Conservation (phyloP, 1,140 invertebrate genomes). For the Arctopsyche grandis region DNA sequence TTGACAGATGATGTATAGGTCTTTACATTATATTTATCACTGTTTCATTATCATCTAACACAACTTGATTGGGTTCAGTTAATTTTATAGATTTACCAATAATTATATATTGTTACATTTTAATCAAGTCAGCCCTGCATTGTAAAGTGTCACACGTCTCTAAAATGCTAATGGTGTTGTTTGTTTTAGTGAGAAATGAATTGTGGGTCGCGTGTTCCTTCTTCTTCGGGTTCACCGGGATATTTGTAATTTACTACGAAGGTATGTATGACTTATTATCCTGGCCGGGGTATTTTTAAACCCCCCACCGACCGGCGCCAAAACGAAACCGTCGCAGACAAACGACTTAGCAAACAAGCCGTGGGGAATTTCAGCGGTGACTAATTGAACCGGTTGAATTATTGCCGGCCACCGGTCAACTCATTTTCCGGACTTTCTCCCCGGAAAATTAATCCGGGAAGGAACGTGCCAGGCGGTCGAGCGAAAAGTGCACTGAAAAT, state of each 20-base stretch:
- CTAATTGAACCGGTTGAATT: slow-evolving; percentile 23
- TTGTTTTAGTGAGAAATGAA: slow-evolving; percentile 53
- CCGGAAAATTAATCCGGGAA: background rate
- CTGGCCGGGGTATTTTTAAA: slow-evolving; percentile 3
- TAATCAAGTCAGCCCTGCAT: background rate
- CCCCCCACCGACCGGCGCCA: background rate
- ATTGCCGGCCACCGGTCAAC: background rate
- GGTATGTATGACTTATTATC: slow-evolving; percentile 32
- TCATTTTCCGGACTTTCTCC: background rate
- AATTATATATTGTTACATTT: no score
- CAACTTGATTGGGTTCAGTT: no score
- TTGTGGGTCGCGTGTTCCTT: slow-evolving; percentile 41
- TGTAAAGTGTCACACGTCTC: slow-evolving; percentile 22
- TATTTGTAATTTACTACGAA: slow-evolving; percentile 47
- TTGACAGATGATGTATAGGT: no score
- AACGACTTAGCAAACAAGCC: slow-evolving; percentile 10
- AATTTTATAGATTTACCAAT: no score
- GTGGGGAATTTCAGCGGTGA: slow-evolving; percentile 23
- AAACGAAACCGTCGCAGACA: slow-evolving; percentile 15
- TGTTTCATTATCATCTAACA: no score
- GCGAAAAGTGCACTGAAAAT: slow-evolving; percentile 1
- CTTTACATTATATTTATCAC: no score
- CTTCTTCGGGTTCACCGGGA: slow-evolving; percentile 20
- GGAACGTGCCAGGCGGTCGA: background rate
- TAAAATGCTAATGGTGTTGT: slow-evolving; percentile 48